Conservation (phyloP, 2,888 invertebrate species). For the Plagodis pulveraria region DNA sequence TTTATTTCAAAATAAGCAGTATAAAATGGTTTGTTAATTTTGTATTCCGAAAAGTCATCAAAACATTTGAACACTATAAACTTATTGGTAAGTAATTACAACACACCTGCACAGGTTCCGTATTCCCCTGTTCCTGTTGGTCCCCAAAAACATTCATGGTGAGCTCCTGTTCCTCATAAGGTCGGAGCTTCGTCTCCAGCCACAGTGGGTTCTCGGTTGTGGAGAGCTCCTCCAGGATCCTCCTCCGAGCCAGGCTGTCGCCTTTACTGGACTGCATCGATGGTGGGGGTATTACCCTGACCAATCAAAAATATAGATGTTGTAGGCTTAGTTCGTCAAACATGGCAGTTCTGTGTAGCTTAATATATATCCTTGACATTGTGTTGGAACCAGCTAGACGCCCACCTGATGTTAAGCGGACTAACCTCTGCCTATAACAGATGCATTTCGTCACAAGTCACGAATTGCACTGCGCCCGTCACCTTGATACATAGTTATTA, state of each 20-base stretch:
- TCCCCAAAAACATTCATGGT: slow-evolving; percentile 95
- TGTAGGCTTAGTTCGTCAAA: neutral
- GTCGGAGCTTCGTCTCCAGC: slow-evolving; percentile 95
- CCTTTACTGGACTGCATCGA: slow-evolving; percentile 92
- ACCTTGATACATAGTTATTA: too few species aligned
- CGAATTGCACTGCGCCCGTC: too few species aligned
- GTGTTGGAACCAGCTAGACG: too few species aligned
- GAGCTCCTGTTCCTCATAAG: slow-evolving; percentile 96
- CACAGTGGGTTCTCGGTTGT: slow-evolving; percentile 96
- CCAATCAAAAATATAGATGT: neutral
- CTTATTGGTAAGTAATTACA: too few species aligned
- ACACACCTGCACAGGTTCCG: slow-evolving; percentile 57
- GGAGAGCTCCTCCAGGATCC: slow-evolving; percentile 93
- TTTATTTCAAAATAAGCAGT: too few species aligned
- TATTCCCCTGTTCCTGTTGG: slow-evolving; percentile 65
- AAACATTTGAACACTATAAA: too few species aligned
- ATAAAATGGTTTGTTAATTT: too few species aligned
- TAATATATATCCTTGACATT: too few species aligned
- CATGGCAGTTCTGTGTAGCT: neutral
- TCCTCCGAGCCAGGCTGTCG: slow-evolving; percentile 92
- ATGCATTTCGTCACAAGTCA: too few species aligned
- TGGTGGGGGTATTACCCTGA: slow-evolving; percentile 92
- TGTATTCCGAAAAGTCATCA: too few species aligned
- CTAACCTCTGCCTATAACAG: too few species aligned
- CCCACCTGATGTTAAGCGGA: too few species aligned